Conservation (phyloP, 2,888 invertebrate species). For the Poecilobothrus nobilitatus region DNA sequence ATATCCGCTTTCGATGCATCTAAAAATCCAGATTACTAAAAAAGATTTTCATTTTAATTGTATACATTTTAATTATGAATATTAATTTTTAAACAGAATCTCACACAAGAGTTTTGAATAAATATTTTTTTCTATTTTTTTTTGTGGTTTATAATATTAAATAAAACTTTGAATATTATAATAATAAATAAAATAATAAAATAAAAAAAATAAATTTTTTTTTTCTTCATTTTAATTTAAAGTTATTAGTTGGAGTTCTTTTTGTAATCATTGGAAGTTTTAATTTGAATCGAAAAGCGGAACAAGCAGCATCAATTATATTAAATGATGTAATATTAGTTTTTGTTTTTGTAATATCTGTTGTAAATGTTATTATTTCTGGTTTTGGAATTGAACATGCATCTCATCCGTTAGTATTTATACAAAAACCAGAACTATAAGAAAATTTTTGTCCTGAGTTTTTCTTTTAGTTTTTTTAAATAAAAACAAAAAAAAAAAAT, state of each 20-base stretch:
- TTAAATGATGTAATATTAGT: constrained; percentile 74
- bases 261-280: constrained; percentile 76
- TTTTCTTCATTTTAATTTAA: constrained; percentile 35
- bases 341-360: constrained; percentile 71
- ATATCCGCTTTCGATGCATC: constrained; percentile 72
- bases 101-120: too few relatives aligned
- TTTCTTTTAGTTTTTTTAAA: too few relatives aligned
- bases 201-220: neutral
- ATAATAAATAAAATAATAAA: neutral
- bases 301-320: constrained; percentile 66
- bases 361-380: constrained; percentile 72
- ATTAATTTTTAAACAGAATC: too few relatives aligned
- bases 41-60: constrained; percentile 28
- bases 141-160: too few relatives aligned
- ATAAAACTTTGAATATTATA: neutral
- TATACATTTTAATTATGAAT: neutral
- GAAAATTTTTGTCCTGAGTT: too few relatives aligned
- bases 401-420: constrained; percentile 52
- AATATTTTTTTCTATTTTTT: too few relatives aligned
- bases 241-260: constrained; percentile 73
- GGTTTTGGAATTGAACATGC: constrained; percentile 77
- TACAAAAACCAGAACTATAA: constrained; percentile 24
- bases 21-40: neutral
- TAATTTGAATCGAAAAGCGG: constrained; percentile 66
- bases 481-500: constrained; percentile 26